Evolutionary conservation across 2,113 vertebrate genomes (phyloP).

Genomic region (Neodontobutis hainanensis): DNA sequence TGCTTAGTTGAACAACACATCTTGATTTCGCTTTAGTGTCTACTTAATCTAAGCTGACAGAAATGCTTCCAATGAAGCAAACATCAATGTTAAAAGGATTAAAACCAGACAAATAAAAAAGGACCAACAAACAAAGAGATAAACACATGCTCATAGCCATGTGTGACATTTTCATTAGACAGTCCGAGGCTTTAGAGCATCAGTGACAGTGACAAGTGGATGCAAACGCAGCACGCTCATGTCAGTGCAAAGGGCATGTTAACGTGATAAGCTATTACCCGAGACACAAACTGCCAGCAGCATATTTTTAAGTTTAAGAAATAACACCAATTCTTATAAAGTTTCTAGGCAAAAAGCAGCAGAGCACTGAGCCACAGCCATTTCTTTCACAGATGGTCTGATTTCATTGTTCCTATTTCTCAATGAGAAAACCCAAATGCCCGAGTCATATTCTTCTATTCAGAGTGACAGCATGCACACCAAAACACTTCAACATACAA

Average conservation of each 20-base stretch:
- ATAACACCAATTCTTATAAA: background rate
- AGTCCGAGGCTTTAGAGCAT: background rate
- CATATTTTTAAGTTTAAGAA: background rate
- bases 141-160: constrained; percentile 18
- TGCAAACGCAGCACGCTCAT: background rate
- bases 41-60: constrained; percentile 33
- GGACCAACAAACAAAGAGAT: background rate
- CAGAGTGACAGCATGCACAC: constrained; percentile 1
- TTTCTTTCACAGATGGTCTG: constrained; percentile 10
- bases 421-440: constrained; percentile 18
- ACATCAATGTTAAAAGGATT: constrained; percentile 48
- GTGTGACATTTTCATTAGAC: constrained; percentile 45
- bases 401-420: background rate
- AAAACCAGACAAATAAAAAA: constrained; percentile 14
- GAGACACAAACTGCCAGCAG: background rate
- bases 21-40: constrained; percentile 11
- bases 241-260: background rate
- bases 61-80: constrained; percentile 13
- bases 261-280: background rate
- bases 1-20: constrained; percentile 1
- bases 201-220: constrained; percentile 16
- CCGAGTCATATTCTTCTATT: background rate
- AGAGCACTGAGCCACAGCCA: background rate
- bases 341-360: background rate
- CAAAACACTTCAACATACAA: constrained; percentile 4